Percentiles rank a stretch among this genome's conserved stretches.
Evolutionary conservation across 2,797 vertebrate genomes (phyloP).

Genomic region (Lacerta bilineata): DNA sequence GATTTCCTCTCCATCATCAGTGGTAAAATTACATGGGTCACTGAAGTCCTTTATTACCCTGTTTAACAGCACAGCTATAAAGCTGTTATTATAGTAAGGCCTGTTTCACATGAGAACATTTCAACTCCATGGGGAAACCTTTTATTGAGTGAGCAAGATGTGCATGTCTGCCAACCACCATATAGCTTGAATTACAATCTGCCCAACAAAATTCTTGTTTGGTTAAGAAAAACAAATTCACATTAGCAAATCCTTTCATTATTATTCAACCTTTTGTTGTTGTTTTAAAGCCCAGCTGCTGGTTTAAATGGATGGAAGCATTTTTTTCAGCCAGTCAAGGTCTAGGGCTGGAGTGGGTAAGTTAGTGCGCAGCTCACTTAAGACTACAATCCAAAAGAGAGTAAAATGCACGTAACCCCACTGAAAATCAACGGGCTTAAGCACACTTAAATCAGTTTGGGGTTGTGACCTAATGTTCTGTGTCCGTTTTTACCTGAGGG

Average conservation of each 20-base stretch:
- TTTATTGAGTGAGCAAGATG: slow-evolving; percentile 11
- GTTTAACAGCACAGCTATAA: slow-evolving; percentile 19
- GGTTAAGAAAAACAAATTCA: neutral
- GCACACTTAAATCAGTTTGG: neutral
- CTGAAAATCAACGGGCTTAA: neutral
- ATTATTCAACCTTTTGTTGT: too few species aligned
- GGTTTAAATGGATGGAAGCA: slow-evolving; percentile 20
- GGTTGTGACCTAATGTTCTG: neutral
- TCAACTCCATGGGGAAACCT: slow-evolving; percentile 15
- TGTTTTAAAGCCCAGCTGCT: neutral
- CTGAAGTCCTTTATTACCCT: slow-evolving; percentile 3
- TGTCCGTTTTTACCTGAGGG: neutral
- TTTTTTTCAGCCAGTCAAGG: neutral
- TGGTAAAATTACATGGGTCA: slow-evolving; percentile 26
- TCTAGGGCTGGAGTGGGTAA: neutral
- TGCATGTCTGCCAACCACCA: neutral
- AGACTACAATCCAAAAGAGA: neutral
- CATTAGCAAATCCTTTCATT: neutral
- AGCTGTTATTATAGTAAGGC: neutral
- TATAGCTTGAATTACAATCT: slow-evolving; percentile 6
- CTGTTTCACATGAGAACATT: slow-evolving; percentile 33
- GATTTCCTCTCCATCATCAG: neutral
- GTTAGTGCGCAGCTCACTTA: neutral
- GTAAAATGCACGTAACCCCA: neutral
- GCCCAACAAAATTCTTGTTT: neutral